phyloP scores from a whole-genome alignment of 2,797 vertebrate species.

The Urosaurus nigricauda region DNA sequence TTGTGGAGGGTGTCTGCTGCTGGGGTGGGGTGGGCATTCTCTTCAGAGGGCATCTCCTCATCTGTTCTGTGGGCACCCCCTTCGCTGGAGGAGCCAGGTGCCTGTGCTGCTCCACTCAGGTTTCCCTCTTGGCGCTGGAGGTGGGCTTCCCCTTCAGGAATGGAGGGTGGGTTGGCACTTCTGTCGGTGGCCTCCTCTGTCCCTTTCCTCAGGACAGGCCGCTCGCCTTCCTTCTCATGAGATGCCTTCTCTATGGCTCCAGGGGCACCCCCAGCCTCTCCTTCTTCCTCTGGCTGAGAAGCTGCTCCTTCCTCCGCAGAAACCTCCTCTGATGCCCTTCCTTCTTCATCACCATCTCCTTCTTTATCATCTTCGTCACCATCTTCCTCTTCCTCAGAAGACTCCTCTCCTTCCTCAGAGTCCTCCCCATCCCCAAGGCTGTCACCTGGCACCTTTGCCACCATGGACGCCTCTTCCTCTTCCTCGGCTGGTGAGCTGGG shows the following conservation, averaged over 20 bases:
- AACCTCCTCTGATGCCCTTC: not conserved
- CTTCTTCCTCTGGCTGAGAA: not conserved
- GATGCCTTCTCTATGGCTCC: too few species aligned
- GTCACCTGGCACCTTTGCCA: not conserved
- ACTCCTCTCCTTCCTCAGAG: not conserved
- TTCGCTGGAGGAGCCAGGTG: constrained; percentile 16
- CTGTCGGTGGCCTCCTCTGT: not conserved
- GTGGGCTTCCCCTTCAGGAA: fast-evolving
- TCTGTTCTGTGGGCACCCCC: constrained; percentile 19
- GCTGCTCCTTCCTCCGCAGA: not conserved
- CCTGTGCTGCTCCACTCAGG: not conserved
- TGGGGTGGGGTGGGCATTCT: fast-evolving
- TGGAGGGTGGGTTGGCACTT: not conserved
- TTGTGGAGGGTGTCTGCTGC: not conserved
- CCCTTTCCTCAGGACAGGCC: not conserved
- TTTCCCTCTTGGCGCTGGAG: not conserved
- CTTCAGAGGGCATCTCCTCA: not conserved
- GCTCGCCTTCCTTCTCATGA: not conserved
- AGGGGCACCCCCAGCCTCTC: too few species aligned
- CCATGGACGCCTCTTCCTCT: not conserved
- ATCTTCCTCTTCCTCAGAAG: not conserved
- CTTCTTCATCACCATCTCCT: not conserved
- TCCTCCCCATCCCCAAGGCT: not conserved
- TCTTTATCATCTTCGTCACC: not conserved
- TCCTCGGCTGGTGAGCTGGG: not conserved